Conservation (phyloP, 2,797 vertebrate species). For the Orestias chungarensis region DNA sequence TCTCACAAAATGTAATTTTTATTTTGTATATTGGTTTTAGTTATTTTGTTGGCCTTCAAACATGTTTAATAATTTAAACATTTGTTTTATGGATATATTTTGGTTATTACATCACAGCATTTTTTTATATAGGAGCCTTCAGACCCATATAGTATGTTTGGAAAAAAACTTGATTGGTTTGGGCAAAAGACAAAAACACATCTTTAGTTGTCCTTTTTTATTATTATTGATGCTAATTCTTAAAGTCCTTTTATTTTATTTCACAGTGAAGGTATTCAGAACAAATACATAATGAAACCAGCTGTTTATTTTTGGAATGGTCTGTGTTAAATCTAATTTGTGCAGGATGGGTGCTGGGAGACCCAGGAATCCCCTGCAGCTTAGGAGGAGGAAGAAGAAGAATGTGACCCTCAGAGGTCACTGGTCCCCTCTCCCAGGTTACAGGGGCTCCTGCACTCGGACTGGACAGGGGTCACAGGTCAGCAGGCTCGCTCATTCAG, state of each 20-base stretch:
- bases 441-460: constrained; percentile 75
- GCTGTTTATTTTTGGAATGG: constrained; percentile 79
- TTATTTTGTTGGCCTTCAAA: background rate
- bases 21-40: background rate
- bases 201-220: background rate
- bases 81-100: background rate
- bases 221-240: constrained; percentile 21
- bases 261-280: constrained; percentile 44
- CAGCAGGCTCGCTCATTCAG: constrained; percentile 78
- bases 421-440: constrained; percentile 77
- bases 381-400: constrained; percentile 77
- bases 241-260: constrained; percentile 33
- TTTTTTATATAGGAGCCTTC: background rate
- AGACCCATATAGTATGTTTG: background rate
- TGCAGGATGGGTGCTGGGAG: constrained; percentile 75
- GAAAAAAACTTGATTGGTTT: background rate
- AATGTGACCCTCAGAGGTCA: constrained; percentile 81
- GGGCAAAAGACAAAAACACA: constrained; percentile 4
- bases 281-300: constrained; percentile 62
- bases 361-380: constrained; percentile 78
- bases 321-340: constrained; percentile 82
- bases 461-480: constrained; percentile 85
- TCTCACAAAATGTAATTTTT: background rate
- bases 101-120: background rate
- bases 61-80: background rate